Evolutionary conservation across 2,797 vertebrate genomes (phyloP).

Genomic region (Pseudomugil tenellus): DNA sequence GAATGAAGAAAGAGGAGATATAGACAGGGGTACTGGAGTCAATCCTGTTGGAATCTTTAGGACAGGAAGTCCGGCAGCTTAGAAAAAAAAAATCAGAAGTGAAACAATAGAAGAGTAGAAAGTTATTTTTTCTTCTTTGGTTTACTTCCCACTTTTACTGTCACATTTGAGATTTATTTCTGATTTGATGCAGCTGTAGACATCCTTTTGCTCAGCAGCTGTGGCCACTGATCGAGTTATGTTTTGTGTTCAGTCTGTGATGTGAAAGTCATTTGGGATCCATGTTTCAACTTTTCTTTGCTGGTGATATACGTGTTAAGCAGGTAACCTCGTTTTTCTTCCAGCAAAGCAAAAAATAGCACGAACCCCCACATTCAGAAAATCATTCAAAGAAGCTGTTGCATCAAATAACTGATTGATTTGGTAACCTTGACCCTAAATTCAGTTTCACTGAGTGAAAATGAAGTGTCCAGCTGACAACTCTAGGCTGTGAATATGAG

Average conservation of each 20-base stretch:
- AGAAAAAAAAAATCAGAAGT: background rate
- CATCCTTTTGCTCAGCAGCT: slow-evolving; percentile 5
- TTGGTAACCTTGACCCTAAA: slow-evolving; percentile 73
- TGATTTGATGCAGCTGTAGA: background rate
- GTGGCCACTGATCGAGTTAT: background rate
- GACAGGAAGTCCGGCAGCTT: background rate
- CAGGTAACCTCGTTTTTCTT: background rate
- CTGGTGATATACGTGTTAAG: background rate
- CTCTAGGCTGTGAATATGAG: slow-evolving; percentile 80
- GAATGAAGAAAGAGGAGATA: background rate
- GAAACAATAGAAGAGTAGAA: slow-evolving; percentile 7
- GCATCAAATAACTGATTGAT: slow-evolving; percentile 13
- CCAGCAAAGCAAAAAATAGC: background rate
- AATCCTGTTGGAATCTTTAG: background rate
- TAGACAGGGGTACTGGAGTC: background rate
- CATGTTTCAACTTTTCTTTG: no score
- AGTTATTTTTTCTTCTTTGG: slow-evolving; percentile 2
- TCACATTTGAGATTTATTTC: slow-evolving; percentile 12
- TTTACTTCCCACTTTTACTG: slow-evolving; percentile 39
- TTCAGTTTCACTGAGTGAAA: slow-evolving; percentile 59
- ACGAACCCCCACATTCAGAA: background rate
- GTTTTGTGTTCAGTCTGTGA: background rate
- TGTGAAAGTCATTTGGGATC: background rate
- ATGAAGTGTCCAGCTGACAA: slow-evolving; percentile 78
- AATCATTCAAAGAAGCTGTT: slow-evolving; percentile 15